phyloP scores from a whole-genome alignment of 2,113 vertebrate species.

The Xenopus laevis region DNA sequence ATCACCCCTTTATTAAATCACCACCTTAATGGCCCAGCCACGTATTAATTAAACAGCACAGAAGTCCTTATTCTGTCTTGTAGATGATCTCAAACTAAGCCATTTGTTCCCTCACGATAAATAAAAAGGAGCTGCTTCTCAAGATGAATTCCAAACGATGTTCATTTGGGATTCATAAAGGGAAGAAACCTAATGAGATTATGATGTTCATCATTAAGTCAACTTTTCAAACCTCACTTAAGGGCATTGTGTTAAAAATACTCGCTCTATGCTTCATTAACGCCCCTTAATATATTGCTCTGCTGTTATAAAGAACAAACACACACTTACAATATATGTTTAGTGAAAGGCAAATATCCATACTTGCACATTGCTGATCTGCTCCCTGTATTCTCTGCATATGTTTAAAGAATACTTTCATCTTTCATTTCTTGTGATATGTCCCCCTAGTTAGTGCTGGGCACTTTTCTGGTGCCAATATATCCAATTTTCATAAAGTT shows the following conservation, averaged over 20 bases:
- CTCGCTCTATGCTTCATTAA: slow-evolving; percentile 52
- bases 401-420: too few species aligned
- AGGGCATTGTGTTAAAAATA: slow-evolving; percentile 51
- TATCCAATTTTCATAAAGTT: too few species aligned
- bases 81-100: slow-evolving; percentile 50
- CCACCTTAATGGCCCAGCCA: slow-evolving; percentile 47
- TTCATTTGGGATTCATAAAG: slow-evolving; percentile 59
- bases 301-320: slow-evolving; percentile 24
- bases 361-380: too few species aligned
- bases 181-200: slow-evolving; percentile 58
- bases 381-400: too few species aligned
- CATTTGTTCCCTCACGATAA: slow-evolving; percentile 53
- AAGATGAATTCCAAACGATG: slow-evolving; percentile 63
- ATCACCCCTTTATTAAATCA: slow-evolving; percentile 53
- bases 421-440: too few species aligned
- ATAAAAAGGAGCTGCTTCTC: slow-evolving; percentile 51
- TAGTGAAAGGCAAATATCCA: too few species aligned
- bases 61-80: slow-evolving; percentile 48
- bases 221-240: slow-evolving; percentile 54
- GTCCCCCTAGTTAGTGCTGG: too few species aligned
- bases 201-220: slow-evolving; percentile 53
- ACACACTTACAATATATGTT: too few species aligned
- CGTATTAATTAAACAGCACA: slow-evolving; percentile 59
- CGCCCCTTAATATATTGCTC: slow-evolving; percentile 1
- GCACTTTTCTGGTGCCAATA: too few species aligned